Base-by-base conservation (phyloP, 2,888 invertebrate genomes). In the Periphyllus acericola region DNA sequence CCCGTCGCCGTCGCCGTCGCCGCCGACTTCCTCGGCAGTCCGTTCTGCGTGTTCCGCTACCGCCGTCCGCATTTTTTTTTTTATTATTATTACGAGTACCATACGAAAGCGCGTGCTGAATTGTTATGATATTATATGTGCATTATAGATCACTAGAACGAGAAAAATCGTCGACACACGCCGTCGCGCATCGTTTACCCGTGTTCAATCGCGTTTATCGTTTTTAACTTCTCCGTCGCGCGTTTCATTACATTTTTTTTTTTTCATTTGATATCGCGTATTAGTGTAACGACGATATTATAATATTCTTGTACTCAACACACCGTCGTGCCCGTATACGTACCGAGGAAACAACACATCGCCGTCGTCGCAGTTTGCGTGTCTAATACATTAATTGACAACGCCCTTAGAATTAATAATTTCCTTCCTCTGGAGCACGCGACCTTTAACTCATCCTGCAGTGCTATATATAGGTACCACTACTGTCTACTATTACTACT, bases 371-470 rank as follows among this genome's bases (percentile, higher is more conserved):
- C 32, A 29, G 72, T 74, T 72, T n/a, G 83, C 74, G 74, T 60
- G 83, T 74, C 25, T 55, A 83, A 83, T 75, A 83, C 40, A 66
- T 75, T 66, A 83, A 76, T 79, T 72, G 86, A 80, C 86, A 86
- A 86, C 86, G 86, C 86, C 86, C 80, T 80, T 55, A 78, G 21
- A 60, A 68, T 71, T 72, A 79, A 72, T 86, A 71, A n/a, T 86
- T 86, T 80, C 72, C 72, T 72, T 86, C 79, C 79, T 72, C 14
- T 68, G 40, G 60, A 55, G 55, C 86, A 86, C 86, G 86, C 86
- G 79, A 86, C 79, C 86, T 86, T 79, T 86, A 29, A 60, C 86
- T 86, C 79, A 46, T 72, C 72, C n/a, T 40, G 36, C 34, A 25
- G 36, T 60, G 60, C 60, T 60, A 60, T 60, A 60, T 34, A 34